Conservation (phyloP, 2,888 invertebrate genomes). For the Dryadula phaetusa region DNA sequence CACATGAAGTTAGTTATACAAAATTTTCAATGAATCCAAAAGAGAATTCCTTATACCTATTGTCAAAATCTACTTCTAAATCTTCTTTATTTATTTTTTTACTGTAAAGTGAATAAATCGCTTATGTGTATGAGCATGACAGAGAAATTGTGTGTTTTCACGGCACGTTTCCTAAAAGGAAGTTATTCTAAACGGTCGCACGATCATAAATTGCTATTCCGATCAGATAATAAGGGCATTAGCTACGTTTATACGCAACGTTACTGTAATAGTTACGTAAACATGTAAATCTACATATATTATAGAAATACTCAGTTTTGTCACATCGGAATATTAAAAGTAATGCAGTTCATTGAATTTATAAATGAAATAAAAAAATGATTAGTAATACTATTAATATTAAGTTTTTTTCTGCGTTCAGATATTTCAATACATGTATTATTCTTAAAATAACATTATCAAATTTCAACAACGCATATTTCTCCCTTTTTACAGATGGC, state of each 20-base stretch:
- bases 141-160: conserved; percentile 22
- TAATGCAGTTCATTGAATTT: too few relatives aligned
- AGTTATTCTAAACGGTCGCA: conserved; percentile 33
- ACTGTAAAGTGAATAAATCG: not conserved
- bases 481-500: conserved; percentile 63
- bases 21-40: too few relatives aligned
- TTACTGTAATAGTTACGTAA: conserved; percentile 35
- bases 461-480: not conserved
- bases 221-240: conserved; percentile 47
- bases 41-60: not conserved
- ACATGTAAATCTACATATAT: conserved; percentile 33
- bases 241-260: conserved; percentile 36
- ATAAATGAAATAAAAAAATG: too few relatives aligned
- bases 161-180: conserved; percentile 26
- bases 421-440: too few relatives aligned
- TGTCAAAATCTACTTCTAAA: not conserved
- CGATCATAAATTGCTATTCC: conserved; percentile 40
- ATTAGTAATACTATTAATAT: too few relatives aligned
- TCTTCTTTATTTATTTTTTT: not conserved
- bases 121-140: conserved; percentile 2
- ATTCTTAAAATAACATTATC: not conserved
- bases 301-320: not conserved
- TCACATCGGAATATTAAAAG: not conserved
- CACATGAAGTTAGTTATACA: too few relatives aligned
- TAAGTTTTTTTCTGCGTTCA: too few relatives aligned